Conservation (phyloP, 1,140 invertebrate species). For the Drosophila busckii region DNA sequence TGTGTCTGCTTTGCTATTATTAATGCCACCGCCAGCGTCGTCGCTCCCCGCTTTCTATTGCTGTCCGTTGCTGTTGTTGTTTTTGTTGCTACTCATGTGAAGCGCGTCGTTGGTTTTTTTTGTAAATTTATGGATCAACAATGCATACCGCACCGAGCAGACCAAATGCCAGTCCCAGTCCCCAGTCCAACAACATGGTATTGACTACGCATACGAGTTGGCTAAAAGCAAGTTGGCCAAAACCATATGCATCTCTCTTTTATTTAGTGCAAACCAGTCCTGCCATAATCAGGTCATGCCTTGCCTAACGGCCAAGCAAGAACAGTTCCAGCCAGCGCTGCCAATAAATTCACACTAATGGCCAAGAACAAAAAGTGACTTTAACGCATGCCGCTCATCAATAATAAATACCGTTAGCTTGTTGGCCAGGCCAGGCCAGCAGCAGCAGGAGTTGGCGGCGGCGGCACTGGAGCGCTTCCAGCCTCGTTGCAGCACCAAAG, state of each 20-base stretch:
- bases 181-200: slow-evolving; percentile 1
- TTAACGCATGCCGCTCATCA: slow-evolving; percentile 51
- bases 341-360: slow-evolving; percentile 70
- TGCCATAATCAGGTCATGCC: slow-evolving; percentile 70
- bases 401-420: slow-evolving; percentile 64
- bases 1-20: slow-evolving; percentile 61
- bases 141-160: slow-evolving; percentile 45
- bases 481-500: no score
- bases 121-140: slow-evolving; percentile 70
- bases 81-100: slow-evolving; percentile 16
- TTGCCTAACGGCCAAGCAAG: slow-evolving; percentile 35
- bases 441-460: no score
- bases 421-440: slow-evolving; percentile 10
- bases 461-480: no score
- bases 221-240: no score
- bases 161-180: background rate
- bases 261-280: slow-evolving; percentile 68
- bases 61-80: slow-evolving; percentile 7
- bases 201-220: no score
- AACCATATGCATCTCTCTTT: no score
- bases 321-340: slow-evolving; percentile 37
- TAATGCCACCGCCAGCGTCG: slow-evolving; percentile 49
- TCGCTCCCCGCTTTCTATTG: slow-evolving; percentile 9
- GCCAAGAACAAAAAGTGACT: slow-evolving; percentile 21
- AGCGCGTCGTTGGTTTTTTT: slow-evolving; percentile 25